Base-by-base conservation (phyloP, 2,888 invertebrate genomes). In the Tortrix viridana region DNA sequence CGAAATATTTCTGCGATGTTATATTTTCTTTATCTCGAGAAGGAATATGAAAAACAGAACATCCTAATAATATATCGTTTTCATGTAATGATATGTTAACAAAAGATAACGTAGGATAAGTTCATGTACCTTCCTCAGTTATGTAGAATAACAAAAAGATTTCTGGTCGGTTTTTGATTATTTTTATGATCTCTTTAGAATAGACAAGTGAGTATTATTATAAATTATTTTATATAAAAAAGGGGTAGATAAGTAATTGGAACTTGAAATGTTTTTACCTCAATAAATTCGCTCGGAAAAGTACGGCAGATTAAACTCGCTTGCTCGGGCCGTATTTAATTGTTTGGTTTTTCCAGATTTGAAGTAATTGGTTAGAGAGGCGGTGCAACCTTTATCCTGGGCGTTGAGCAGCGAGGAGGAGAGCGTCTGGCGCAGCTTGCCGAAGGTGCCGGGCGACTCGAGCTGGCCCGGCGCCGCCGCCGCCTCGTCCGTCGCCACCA, bases 401-500 rank as follows among this genome's bases (percentile, higher is more conserved):
- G 96, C 96, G 60, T 94, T 96, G 84, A 97, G 94, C 54, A 97
- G 91, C 64, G 96, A 96, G 37, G 96, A 96, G 65, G 96, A 96
- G 67, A 96, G 93, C 48, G 96, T 96, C 86, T 97, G 97, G 71
- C 96, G 94, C 74, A 97, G 93, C 89, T 96, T 97, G 76, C 96
- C 96, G 82, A 97, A 96, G 62, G 97, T 95, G 65, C 96, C 96
- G 49, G 95, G 94, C 61, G 95, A 92, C 64, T 94, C 93, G 74
- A 94, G 89, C 66, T 95, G 95, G 16, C 95, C 93, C 38, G 92
- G 77, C 71, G 94, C 92, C 50, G 91, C 85, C 77, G 93, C 93
- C 71, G 94, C 93, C 72, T 96, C 96, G 81, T 96, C 96, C 71
- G 96, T 95, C 80, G 96, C 95, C 93, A 97, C 97, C 96, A 97